Percentiles rank a stretch among this genome's conserved stretches.
Conservation (phyloP, 2,113 vertebrate species). For the Microtus pennsylvanicus region DNA sequence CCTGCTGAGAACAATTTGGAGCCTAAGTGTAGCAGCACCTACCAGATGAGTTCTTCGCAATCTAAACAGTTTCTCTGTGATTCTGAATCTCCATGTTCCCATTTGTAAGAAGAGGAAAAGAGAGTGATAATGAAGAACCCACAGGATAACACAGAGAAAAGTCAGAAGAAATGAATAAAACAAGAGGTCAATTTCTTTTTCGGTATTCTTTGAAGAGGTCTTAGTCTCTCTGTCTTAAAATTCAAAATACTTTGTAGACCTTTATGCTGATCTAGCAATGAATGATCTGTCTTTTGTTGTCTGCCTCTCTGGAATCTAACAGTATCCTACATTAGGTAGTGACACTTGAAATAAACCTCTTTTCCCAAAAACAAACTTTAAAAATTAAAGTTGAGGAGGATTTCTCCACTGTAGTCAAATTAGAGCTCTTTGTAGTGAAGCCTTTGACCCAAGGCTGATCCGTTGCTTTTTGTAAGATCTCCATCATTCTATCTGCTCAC, state of each 20-base stretch:
- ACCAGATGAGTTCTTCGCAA: neutral
- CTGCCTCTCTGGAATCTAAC: conserved; percentile 27
- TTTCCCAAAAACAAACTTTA: neutral
- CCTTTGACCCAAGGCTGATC: neutral
- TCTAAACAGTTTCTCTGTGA: conserved; percentile 9
- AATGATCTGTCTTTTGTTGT: neutral
- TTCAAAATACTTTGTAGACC: neutral
- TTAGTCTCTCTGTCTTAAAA: neutral
- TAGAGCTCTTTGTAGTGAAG: neutral
- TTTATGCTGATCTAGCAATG: conserved; percentile 3
- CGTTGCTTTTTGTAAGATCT: neutral
- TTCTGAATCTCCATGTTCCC: conserved; percentile 3
- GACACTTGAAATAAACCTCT: conserved; percentile 14
- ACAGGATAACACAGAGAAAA: neutral
- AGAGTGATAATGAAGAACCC: neutral
- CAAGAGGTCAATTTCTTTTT: neutral
- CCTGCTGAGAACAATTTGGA: neutral
- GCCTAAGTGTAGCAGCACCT: neutral
- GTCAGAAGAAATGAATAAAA: neutral
- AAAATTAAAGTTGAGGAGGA: conserved; percentile 13
- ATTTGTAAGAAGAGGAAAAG: neutral
- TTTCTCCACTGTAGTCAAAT: neutral
- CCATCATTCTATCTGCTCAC: neutral
- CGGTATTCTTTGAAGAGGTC: neutral
- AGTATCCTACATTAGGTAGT: neutral